phyloP scores from a whole-genome alignment of 2,113 vertebrate genomes.

The Pseudonaja textilis region DNA sequence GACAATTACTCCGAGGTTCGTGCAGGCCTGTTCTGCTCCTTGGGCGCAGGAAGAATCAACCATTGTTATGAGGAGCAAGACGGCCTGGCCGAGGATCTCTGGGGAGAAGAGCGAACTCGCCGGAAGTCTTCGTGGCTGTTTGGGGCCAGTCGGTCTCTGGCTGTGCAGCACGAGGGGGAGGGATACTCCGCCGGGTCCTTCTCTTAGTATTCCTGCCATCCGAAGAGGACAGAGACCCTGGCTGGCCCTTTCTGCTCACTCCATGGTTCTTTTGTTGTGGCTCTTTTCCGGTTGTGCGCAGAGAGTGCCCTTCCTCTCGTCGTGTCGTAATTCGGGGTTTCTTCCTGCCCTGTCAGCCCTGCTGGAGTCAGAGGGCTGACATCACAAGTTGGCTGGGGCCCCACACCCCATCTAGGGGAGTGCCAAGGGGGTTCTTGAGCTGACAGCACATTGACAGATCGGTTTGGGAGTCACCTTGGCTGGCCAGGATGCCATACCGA shows the following conservation, averaged over 20 bases:
- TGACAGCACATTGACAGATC: background rate
- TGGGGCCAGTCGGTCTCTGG: constrained; percentile 43
- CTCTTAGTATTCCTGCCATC: fast-evolving
- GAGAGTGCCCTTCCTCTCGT: background rate
- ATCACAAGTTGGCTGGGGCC: background rate
- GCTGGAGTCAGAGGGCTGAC: background rate
- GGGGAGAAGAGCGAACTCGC: constrained; percentile 23
- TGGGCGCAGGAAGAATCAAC: constrained; percentile 80
- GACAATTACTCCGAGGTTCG: constrained; percentile 74
- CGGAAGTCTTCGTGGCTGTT: constrained; percentile 27
- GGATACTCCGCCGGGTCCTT: background rate
- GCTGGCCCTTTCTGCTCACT: background rate
- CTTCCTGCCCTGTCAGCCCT: background rate
- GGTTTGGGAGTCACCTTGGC: background rate
- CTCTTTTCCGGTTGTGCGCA: background rate
- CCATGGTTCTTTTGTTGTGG: background rate
- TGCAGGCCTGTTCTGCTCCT: constrained; percentile 76
- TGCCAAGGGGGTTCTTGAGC: background rate
- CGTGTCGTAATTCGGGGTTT: background rate
- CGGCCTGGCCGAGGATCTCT: background rate
- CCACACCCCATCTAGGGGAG: background rate
- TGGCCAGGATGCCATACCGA: background rate
- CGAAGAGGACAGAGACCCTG: background rate
- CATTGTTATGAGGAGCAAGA: constrained; percentile 86
- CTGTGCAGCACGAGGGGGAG: constrained; percentile 62